Percentiles rank a stretch among this genome's conserved stretches.
Conservation (phyloP, 2,113 vertebrate genomes). For the Syrrhaptes paradoxus region DNA sequence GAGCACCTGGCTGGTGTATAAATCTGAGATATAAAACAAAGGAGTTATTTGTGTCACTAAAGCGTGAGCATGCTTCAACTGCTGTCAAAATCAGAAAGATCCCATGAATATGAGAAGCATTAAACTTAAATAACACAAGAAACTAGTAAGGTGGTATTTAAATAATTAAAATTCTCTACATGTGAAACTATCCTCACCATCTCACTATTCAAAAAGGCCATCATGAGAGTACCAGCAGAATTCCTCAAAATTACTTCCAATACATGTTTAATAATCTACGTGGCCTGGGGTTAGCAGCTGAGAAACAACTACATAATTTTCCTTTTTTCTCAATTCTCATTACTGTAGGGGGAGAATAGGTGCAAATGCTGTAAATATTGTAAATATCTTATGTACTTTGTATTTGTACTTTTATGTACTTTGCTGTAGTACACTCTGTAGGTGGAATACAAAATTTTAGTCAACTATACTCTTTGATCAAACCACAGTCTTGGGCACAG, state of each 20-base stretch:
- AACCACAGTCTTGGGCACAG: neutral
- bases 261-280: neutral
- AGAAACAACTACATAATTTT: neutral
- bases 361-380: neutral
- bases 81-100: neutral
- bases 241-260: neutral
- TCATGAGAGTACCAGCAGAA: neutral
- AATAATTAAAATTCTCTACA: neutral
- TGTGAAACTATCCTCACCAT: neutral
- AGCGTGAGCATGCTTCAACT: neutral
- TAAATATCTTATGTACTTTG: neutral
- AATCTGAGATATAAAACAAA: neutral
- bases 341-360: neutral
- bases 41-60: neutral
- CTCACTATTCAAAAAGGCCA: neutral
- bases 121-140: neutral
- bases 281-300: neutral
- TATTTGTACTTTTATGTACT: neutral
- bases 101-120: neutral
- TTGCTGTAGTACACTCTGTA: neutral
- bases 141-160: neutral
- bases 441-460: neutral
- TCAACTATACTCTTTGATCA: neutral
- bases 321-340: neutral
- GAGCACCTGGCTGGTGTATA: neutral